phyloP scores from a whole-genome alignment of 2,797 vertebrate species.

The Craterocephalus amniculus region DNA sequence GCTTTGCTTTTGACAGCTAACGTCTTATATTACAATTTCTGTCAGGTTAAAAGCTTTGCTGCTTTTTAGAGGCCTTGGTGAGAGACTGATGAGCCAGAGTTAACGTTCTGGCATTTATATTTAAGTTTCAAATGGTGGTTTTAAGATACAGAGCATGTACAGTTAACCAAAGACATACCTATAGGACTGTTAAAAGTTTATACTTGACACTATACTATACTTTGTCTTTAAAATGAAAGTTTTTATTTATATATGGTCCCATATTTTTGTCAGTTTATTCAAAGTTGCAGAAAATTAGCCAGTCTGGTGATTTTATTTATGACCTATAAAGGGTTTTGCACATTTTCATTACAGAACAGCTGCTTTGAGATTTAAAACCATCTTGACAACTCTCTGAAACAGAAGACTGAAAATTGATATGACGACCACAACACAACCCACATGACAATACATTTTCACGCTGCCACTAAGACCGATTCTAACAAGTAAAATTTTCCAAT shows the following conservation, averaged over 20 bases:
- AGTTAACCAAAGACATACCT: background rate
- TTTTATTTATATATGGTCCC: background rate
- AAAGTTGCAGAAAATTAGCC: constrained; percentile 7
- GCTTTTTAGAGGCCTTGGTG: constrained; percentile 16
- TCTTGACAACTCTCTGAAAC: constrained; percentile 3
- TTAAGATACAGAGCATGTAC: constrained; percentile 12
- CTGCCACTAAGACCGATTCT: constrained; percentile 1
- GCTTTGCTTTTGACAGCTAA: constrained; percentile 38
- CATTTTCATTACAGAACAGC: background rate
- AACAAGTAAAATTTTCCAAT: constrained; percentile 8
- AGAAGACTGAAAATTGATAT: constrained; percentile 3
- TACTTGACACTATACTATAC: background rate
- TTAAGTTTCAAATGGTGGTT: constrained; percentile 9
- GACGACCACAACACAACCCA: background rate
- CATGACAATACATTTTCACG: constrained; percentile 3
- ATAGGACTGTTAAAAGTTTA: too few relatives aligned
- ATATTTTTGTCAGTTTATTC: background rate
- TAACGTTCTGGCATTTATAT: constrained; percentile 8
- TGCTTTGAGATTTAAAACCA: constrained; percentile 5
- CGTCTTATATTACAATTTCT: constrained; percentile 51
- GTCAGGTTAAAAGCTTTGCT: constrained; percentile 53
- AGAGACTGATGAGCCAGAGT: constrained; percentile 19
- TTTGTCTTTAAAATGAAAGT: background rate
- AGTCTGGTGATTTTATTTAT: background rate
- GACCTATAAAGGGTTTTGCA: background rate